A percentile compares a stretch with the other conserved stretches of the same genome.
phyloP scores from a whole-genome alignment of 1,140 invertebrate genomes.

The Lepidotrigona ventralis region DNA sequence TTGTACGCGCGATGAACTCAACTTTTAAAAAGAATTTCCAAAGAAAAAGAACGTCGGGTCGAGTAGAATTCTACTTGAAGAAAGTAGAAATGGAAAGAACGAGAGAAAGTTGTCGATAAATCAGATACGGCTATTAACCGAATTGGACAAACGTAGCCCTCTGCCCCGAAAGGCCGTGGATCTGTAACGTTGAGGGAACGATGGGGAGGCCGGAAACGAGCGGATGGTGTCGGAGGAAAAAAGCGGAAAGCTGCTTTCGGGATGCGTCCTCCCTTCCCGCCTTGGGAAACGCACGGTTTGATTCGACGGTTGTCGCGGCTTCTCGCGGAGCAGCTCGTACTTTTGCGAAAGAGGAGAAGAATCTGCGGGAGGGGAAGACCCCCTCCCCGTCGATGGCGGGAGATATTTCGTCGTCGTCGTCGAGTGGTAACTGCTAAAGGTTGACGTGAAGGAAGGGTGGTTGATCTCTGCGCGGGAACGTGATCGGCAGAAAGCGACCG shows the following conservation, averaged over 20 bases:
- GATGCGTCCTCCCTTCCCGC: neutral
- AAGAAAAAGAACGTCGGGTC: neutral
- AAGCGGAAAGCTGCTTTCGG: slow-evolving; percentile 38
- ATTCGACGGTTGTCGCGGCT: neutral
- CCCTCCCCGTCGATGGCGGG: neutral
- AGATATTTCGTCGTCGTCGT: slow-evolving; percentile 21
- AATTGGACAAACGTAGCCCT: slow-evolving; percentile 37
- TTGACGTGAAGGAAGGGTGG: slow-evolving; percentile 21
- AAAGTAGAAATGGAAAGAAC: neutral
- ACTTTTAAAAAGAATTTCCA: too few relatives aligned
- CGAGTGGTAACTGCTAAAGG: slow-evolving; percentile 35
- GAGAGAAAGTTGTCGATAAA: slow-evolving; percentile 28
- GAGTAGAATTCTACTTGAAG: neutral
- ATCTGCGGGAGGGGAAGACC: too few relatives aligned
- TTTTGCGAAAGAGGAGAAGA: slow-evolving; percentile 1
- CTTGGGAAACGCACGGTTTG: neutral
- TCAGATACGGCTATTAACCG: slow-evolving; percentile 40
- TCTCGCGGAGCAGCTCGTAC: neutral
- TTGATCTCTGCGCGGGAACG: slow-evolving; percentile 39
- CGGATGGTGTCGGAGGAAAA: slow-evolving; percentile 29
- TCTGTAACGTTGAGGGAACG: neutral
- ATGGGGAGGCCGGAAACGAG: slow-evolving; percentile 14
- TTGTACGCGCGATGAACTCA: neutral
- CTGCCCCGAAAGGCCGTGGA: neutral
- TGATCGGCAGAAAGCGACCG: slow-evolving; percentile 31